Percentiles rank a stretch among this genome's conserved stretches.
phyloP scores from a whole-genome alignment of 2,888 invertebrate genomes.

The Stenoptilia bipunctidactyla region DNA sequence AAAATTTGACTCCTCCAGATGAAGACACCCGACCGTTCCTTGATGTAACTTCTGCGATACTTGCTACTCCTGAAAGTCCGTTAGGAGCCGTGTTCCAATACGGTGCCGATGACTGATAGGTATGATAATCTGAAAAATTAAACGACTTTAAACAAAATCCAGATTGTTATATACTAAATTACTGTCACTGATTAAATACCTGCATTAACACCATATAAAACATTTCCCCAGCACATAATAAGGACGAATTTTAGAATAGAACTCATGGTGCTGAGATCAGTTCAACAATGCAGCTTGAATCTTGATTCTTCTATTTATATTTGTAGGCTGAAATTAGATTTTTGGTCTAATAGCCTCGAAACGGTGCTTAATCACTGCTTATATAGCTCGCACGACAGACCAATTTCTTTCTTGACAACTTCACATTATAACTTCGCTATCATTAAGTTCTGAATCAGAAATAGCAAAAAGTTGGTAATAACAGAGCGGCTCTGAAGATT shows the following conservation, averaged over 20 bases:
- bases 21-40: conserved; percentile 40
- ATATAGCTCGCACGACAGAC: background rate
- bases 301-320: conserved; percentile 9
- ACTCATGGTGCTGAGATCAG: conserved; percentile 31
- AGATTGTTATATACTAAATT: no score
- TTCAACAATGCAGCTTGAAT: conserved; percentile 33
- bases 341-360: conserved; percentile 30
- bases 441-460: background rate
- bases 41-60: conserved; percentile 33
- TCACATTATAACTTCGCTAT: background rate
- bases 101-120: no score
- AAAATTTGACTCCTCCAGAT: conserved; percentile 33
- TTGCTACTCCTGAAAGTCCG: conserved; percentile 29
- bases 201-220: no score
- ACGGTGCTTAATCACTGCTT: conserved; percentile 35
- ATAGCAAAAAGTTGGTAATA: background rate
- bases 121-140: no score
- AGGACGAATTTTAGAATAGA: conserved; percentile 21
- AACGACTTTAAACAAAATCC: no score
- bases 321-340: conserved; percentile 31
- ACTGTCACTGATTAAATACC: no score
- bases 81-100: conserved; percentile 9
- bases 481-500: background rate
- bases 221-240: conserved; percentile 6
- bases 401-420: background rate